Evolutionary conservation across 2,113 vertebrate genomes (phyloP).

Genomic region (Phaethornis superciliosus): DNA sequence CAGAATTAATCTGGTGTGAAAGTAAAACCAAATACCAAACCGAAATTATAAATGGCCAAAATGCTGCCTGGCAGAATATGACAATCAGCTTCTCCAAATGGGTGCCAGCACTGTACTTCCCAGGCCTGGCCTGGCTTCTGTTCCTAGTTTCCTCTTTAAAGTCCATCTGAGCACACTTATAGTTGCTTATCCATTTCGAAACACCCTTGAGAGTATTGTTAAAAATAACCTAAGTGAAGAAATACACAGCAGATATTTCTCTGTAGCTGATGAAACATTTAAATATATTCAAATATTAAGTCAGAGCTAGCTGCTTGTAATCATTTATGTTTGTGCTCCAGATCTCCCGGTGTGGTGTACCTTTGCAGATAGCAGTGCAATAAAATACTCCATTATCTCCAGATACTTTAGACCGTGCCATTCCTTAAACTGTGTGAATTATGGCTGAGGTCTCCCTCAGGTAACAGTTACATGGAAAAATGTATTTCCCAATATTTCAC

Average conservation of each 20-base stretch:
- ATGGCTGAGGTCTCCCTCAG: background rate
- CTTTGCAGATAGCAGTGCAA: constrained; percentile 49
- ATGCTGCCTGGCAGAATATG: background rate
- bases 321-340: constrained; percentile 17
- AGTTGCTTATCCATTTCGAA: background rate
- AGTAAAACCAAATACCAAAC: background rate
- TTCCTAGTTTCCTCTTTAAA: background rate
- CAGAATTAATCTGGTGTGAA: background rate
- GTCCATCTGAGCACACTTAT: background rate
- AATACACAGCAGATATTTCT: background rate
- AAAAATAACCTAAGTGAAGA: constrained; percentile 1
- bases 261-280: background rate
- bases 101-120: fast-evolving
- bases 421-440: constrained; percentile 21
- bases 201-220: background rate
- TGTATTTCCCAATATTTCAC: constrained; percentile 45
- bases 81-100: background rate
- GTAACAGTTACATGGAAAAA: background rate
- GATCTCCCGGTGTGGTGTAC: background rate
- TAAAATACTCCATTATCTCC: constrained; percentile 56
- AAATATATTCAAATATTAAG: background rate
- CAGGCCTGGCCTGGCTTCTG: background rate
- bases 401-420: constrained; percentile 20
- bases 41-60: background rate
- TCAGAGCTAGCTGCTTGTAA: background rate